Conservation (phyloP, 2,113 vertebrate species). For the Spilogale gracilis region DNA sequence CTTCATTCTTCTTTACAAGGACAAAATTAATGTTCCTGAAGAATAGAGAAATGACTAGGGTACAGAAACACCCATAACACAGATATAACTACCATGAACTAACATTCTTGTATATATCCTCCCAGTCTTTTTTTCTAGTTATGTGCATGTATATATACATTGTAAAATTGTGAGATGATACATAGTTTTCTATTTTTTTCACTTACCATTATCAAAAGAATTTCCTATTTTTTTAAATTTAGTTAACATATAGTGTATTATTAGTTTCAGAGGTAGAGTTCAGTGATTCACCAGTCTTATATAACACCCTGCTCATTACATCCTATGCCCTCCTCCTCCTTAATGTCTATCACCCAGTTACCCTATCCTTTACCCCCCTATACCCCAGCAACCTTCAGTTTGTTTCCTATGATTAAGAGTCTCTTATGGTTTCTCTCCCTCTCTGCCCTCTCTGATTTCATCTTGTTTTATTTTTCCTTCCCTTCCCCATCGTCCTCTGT, state of each 20-base stretch:
- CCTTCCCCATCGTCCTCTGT: not conserved
- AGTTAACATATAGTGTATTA: not conserved
- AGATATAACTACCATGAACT: not conserved
- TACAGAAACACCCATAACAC: not conserved
- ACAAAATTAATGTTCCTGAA: not conserved
- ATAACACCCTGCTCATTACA: not conserved
- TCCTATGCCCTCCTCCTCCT: not conserved
- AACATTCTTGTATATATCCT: not conserved
- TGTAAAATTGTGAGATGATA: not conserved
- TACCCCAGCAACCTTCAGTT: not conserved
- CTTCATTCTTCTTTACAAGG: not conserved
- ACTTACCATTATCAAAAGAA: not conserved
- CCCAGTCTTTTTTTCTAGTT: not conserved
- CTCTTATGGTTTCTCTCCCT: not conserved
- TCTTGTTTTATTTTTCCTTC: not conserved
- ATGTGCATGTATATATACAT: not conserved
- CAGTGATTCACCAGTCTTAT: not conserved
- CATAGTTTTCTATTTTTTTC: not conserved
- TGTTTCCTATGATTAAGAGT: not conserved
- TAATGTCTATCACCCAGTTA: not conserved
- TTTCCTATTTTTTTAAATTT: constrained; percentile 42
- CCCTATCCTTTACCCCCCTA: too few relatives aligned
- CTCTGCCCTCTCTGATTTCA: not conserved
- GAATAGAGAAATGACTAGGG: not conserved
- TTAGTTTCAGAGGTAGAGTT: not conserved